Evolutionary conservation across 2,797 vertebrate genomes (phyloP), one percentile per base, ranked within the genome.

Genomic region (Carapus acus): DNA sequence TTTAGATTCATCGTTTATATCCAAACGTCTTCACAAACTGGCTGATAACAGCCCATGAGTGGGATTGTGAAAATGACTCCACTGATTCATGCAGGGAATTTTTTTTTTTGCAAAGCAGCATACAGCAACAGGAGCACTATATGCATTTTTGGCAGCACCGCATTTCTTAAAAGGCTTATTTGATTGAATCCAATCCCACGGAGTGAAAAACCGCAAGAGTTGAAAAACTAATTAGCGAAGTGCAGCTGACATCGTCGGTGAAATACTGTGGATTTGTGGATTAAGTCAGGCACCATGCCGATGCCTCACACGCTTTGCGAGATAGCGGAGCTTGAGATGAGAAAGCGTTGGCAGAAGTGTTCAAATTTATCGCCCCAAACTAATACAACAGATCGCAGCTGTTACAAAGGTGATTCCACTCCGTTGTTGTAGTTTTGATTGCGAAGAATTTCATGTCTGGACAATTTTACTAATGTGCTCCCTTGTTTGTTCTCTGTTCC

Each of bases 141-240:
- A n/a, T n/a, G n/a, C n/a, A n/a, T n/a, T n/a, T n/a, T n/a, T n/a
- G 64, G 62, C 58, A 51, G 50, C 71, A 80, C 72, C 69, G 73
- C 19, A 4, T 6, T 23, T 44, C 17, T 47, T 52, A 67, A 38
- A 49, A 37, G 16, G 27, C 63, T 73, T 41, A 31, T 44, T 77
- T 58, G 54, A 72, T 56, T 46, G 66, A 54, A 42, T 39, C 58
- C 15, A 47, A 17, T 29, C 17, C 4, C 56, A 41, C 36, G 24
- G 4, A 14, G 6, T 48, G 8, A 49, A 49, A 49, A 44, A 54
- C 22, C 31, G 21, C 41, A n/a, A 27, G 3, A 0, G 9, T 17
- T 21, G 14, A 44, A 39, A 49, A 39, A 23, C 7, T 41, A 18
- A 51, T 43, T 19, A 5, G 29, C 14, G 38, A 51, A 23, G 21